Base-by-base conservation (phyloP, 2,888 invertebrate species). In the Dermolepida albohirtum region DNA sequence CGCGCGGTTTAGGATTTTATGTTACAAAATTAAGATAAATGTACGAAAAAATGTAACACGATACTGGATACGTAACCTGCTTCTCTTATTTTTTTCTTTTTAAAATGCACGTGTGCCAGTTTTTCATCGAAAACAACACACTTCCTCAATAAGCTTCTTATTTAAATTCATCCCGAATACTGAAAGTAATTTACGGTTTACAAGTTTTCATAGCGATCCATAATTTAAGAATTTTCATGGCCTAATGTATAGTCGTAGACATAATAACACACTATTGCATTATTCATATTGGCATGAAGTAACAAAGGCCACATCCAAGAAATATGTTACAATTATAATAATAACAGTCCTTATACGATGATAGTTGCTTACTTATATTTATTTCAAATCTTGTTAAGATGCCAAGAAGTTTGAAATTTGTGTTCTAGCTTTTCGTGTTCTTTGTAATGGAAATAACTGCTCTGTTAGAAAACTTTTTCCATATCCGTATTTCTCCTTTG, bases 251-350 rank as follows among this genome's bases (percentile, higher is more conserved):
- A 17, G 7, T 29, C 17, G 55, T 41, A 41, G n/a, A 54, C 40
- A 47, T 54, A 63, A 63, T 39, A 50, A 16, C 10, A 63, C 22
- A 22, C 16, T 39, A 14, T 47, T 68, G 64, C 64, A 68, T 68
- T 62, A 65, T 65, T 69, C 65, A 65, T 65, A 69, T 69, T 69
- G 62, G 62, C 68, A 62, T 59, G 41, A 16, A 51, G 29, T 29
- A 66, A 66, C 62, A 69, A 66, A 50, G 34, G 39, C 66, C 22
- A 44, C 40, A 66, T 62, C 62, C 47, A 47, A 66, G 44, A 66
- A 50, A 66, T 69, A 68, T 59, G 51, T 57, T 65, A 59, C 65
- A 62, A 65, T 68, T 68, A 65, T 43, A 68, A 65, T 68, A 59
- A 65, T 59, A 65, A 52, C 55, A 68, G 57, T 27, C 64, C 64